A percentile compares a stretch with the other conserved stretches of the same genome.
Conservation (phyloP, 2,797 vertebrate genomes). For the Liparis tanakae region DNA sequence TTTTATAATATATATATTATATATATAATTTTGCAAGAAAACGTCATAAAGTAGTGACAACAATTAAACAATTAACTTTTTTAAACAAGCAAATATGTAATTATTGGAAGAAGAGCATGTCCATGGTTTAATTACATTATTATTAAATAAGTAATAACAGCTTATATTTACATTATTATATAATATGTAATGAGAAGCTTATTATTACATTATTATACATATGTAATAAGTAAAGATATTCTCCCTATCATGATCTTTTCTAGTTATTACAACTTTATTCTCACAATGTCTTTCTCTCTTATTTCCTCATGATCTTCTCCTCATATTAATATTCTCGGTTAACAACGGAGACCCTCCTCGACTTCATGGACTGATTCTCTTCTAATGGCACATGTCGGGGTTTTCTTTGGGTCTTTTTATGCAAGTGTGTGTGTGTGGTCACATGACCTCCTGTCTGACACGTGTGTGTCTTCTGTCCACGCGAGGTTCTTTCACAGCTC, state of each 20-base stretch:
- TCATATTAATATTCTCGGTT: too few relatives aligned
- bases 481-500: not conserved
- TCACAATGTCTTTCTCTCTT: not conserved
- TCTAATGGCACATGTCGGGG: not conserved
- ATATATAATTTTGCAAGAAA: not conserved
- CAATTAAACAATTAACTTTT: not conserved
- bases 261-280: not conserved
- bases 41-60: not conserved
- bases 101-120: not conserved
- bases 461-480: not conserved
- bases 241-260: not conserved
- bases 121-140: not conserved
- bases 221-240: too few relatives aligned
- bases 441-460: constrained; percentile 9
- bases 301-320: too few relatives aligned
- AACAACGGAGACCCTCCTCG: too few relatives aligned
- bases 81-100: not conserved
- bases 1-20: not conserved
- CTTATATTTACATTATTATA: too few relatives aligned
- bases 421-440: not conserved
- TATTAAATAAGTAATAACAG: not conserved
- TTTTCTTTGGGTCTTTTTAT: not conserved
- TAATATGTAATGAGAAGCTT: too few relatives aligned
- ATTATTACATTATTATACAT: too few relatives aligned
- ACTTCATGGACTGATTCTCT: not conserved